These are phyloP conservation scores for Ailuropoda melanoleuca DNA, from an alignment of 2,113 vertebrate species.

Conservation along the genomic window DNA sequence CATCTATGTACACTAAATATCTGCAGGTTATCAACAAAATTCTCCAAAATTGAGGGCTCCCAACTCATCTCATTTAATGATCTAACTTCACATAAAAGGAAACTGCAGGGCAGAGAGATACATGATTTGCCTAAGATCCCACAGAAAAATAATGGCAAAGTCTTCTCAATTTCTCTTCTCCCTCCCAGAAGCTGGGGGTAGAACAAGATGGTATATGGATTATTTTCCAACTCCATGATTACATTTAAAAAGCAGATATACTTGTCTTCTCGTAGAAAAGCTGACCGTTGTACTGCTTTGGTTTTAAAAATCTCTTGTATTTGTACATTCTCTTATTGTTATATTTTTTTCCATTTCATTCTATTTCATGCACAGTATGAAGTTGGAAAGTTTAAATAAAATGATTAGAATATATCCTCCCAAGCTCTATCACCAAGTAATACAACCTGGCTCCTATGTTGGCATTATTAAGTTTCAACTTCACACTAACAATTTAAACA, in stretches of 20 bases:
- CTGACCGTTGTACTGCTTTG: neutral
- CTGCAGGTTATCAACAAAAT: neutral
- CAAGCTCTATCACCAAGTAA: neutral
- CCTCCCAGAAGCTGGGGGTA: neutral
- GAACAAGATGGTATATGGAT: neutral
- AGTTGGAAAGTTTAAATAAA: neutral
- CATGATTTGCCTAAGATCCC: neutral
- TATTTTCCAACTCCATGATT: neutral
- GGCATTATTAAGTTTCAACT: neutral
- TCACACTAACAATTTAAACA: slow-evolving; percentile 11
- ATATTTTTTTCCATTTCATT: neutral
- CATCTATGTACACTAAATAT: neutral
- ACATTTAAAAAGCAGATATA: neutral
- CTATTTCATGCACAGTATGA: neutral
- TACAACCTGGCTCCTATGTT: neutral
- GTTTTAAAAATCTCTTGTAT: neutral
- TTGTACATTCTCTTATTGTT: neutral
- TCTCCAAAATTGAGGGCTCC: neutral
- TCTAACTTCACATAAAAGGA: neutral
- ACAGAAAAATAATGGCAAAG: neutral
- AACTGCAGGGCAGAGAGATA: neutral
- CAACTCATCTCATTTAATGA: neutral
- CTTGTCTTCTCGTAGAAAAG: neutral
- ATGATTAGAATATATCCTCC: neutral
- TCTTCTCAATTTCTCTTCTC: neutral